Base-by-base conservation (phyloP, 2,888 invertebrate species). In the Brenthis daphne region DNA sequence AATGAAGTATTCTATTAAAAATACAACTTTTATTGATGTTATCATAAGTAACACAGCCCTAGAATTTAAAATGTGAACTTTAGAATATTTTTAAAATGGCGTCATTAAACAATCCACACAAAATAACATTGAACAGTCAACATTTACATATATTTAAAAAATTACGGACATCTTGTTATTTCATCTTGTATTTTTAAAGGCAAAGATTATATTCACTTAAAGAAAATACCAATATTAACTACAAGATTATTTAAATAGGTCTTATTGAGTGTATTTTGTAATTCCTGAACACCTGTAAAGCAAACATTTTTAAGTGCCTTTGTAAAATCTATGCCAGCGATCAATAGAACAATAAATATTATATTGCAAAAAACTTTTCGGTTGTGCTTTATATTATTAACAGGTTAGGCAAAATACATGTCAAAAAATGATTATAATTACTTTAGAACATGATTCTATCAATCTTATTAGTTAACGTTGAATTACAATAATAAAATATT, bases 41-140 rank as follows among this genome's bases (percentile, higher is more conserved):
- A 43, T 43, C 8, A 43, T 43, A 60, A 60, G 50, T 60, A 60
- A 60, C 60, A 60, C 60, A 60, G 60, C 60, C 60, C 60, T 60
- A 60, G 29, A 50, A 29, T 29, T 60, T 33, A 60, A 60, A 16
- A 50, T 43, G 8, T 43, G 37, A 43, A 43, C 48, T 60, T 60
- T 60, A 60, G 60, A 60, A 60, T 50, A 50, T 56, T 60, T 48
- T 16, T 24, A 60, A 60, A 29, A 33, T 50, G n/a, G 50, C 29
- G 60, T 60, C 33, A 29, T 50, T 60, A 50, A 29, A 60, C 33
- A 33, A 33, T 60, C 50, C 33, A n/a, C 48, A 12, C 33, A 60
- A n/a, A 50, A 33, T 50, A 58, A 50, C 50, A 50, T 33, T 60
- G n/a, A 29, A 60, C 50, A 60, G 20, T 16, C 29, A 43, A 43